These are phyloP conservation scores for Aleiodes sp. DNA, from an alignment of 1,140 invertebrate genomes.

Conservation along the genomic window DNA sequence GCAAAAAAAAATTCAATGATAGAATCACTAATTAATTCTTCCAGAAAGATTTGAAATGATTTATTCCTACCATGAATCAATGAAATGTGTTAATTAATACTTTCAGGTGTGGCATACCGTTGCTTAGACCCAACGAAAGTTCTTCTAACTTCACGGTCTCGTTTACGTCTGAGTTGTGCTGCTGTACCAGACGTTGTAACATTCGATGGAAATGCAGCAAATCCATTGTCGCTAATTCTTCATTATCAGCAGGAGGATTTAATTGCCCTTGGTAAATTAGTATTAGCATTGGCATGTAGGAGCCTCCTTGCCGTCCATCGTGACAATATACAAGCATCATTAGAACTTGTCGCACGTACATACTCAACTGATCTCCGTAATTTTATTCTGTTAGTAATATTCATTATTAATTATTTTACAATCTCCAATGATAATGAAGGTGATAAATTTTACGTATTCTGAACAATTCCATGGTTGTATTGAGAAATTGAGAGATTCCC, in stretches of 20 bases:
- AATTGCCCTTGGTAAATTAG: constrained; percentile 87
- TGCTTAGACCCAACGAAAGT: constrained; percentile 93
- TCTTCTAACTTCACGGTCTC: constrained; percentile 76
- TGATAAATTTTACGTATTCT: no score
- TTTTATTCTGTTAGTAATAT: constrained; percentile 83
- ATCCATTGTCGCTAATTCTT: constrained; percentile 74
- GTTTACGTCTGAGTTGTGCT: constrained; percentile 82
- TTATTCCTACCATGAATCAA: constrained; percentile 18
- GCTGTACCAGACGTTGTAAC: constrained; percentile 87
- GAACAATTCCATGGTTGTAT: no score
- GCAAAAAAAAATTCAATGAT: background rate
- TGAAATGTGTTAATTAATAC: background rate
- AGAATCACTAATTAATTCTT: background rate
- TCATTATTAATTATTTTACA: constrained; percentile 20
- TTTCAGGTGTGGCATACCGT: constrained; percentile 73
- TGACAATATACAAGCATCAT: constrained; percentile 84
- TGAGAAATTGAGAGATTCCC: no score
- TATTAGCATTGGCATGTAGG: constrained; percentile 91
- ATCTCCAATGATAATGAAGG: background rate
- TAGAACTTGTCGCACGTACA: constrained; percentile 88
- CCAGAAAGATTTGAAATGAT: background rate
- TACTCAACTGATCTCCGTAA: constrained; percentile 95
- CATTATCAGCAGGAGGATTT: constrained; percentile 95
- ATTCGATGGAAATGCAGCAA: constrained; percentile 75
- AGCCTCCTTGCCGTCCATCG: constrained; percentile 86